Evolutionary conservation across 2,113 vertebrate genomes (phyloP).

Genomic region (Centropus bengalensis): DNA sequence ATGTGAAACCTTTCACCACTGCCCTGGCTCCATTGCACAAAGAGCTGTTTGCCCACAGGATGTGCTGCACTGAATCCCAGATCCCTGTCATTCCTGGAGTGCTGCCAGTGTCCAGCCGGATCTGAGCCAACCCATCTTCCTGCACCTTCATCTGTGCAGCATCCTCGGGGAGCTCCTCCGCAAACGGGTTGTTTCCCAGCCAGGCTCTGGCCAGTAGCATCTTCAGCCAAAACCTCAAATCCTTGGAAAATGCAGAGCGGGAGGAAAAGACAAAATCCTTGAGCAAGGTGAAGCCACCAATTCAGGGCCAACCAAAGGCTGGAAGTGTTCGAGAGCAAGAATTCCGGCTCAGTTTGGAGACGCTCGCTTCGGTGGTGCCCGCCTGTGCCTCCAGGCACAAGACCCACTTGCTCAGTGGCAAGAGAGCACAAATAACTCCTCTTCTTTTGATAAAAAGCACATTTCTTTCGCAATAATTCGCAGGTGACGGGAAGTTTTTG

Average conservation of each 20-base stretch:
- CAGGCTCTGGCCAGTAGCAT: background rate
- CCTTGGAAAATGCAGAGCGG: background rate
- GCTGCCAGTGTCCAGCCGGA: accelerated
- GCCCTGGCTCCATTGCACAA: accelerated
- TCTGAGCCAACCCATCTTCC: background rate
- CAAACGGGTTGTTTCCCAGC: background rate
- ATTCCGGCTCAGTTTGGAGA: background rate
- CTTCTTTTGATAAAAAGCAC: background rate
- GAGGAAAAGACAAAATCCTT: background rate
- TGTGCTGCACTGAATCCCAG: background rate
- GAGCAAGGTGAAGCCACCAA: background rate
- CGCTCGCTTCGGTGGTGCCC: accelerated
- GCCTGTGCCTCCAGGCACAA: accelerated
- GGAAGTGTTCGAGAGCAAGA: background rate
- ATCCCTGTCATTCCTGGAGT: accelerated
- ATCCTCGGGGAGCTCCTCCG: background rate
- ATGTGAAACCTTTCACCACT: conserved; percentile 21
- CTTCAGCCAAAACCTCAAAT: background rate
- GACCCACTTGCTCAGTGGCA: accelerated
- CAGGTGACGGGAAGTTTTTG: background rate
- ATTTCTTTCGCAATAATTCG: conserved; percentile 10
- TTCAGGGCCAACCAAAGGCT: background rate
- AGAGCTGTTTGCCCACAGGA: background rate
- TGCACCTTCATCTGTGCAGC: accelerated
- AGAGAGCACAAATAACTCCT: conserved; percentile 14